These are phyloP conservation scores for Turritopsis rubra DNA, from an alignment of 30 jellyfish, hydroid and myxozoan genomes.

Conservation along the genomic window DNA sequence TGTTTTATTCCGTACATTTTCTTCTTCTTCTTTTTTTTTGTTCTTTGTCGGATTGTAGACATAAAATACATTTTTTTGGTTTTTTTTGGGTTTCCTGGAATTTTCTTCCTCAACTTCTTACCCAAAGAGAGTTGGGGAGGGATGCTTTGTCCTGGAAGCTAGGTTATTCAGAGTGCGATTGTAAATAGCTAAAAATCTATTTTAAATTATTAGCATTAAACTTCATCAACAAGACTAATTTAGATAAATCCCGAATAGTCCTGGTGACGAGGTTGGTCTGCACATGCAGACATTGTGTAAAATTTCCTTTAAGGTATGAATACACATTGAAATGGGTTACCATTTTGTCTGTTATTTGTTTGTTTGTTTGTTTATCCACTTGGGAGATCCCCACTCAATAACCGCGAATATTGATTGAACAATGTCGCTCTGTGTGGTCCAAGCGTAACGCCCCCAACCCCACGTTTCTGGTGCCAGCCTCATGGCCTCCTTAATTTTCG, in stretches of 20 bases:
- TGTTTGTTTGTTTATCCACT: not conserved
- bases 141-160: not conserved
- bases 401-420: too few species aligned
- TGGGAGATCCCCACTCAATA: too few species aligned
- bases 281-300: not conserved
- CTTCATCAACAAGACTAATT: not conserved
- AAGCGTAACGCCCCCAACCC: too few species aligned
- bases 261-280: not conserved
- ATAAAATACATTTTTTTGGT: not conserved
- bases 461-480: too few species aligned
- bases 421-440: too few species aligned
- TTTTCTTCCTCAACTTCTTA: not conserved
- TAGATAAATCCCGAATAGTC: not conserved
- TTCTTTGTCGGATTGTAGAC: not conserved
- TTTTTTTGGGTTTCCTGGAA: not conserved
- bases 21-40: too few species aligned
- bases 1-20: not conserved
- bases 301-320: not conserved
- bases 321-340: slow-evolving; percentile 10
- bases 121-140: not conserved
- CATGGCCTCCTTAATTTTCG: too few species aligned
- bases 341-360: not conserved
- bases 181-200: slow-evolving; percentile 12
- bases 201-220: slow-evolving; percentile 8
- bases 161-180: not conserved